phyloP scores from a whole-genome alignment of 2,888 invertebrate species.

The Lasioglossum calceatum region DNA sequence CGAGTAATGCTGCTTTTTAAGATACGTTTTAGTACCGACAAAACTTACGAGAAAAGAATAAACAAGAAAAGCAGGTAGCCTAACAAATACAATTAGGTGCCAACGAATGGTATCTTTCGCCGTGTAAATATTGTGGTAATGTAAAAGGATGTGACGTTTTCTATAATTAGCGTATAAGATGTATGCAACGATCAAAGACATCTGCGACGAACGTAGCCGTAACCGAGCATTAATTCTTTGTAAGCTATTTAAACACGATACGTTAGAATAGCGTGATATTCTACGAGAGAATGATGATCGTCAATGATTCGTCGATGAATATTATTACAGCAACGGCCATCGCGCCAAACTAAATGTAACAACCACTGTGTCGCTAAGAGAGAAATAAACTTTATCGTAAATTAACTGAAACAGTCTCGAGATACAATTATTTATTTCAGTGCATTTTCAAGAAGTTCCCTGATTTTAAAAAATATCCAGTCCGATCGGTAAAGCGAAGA shows the following conservation, averaged over 20 bases:
- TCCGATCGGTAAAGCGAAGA: not conserved
- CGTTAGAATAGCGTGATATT: constrained; percentile 51
- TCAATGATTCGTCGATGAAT: constrained; percentile 32
- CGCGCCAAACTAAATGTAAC: constrained; percentile 59
- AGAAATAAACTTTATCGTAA: constrained; percentile 56
- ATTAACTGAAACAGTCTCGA: not conserved
- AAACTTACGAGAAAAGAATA: constrained; percentile 33
- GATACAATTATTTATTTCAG: not conserved
- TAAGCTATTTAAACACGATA: constrained; percentile 63
- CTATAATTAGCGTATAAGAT: constrained; percentile 71
- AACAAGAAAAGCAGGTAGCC: constrained; percentile 39
- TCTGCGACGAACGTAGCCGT: constrained; percentile 52
- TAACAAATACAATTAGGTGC: constrained; percentile 63
- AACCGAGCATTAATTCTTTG: constrained; percentile 64
- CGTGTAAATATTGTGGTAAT: constrained; percentile 67
- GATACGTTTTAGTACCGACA: constrained; percentile 50
- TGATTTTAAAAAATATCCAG: not conserved
- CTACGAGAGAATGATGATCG: constrained; percentile 29
- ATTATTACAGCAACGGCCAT: constrained; percentile 39
- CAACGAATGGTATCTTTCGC: constrained; percentile 58
- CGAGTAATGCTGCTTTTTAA: constrained; percentile 71
- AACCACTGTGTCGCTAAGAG: constrained; percentile 51
- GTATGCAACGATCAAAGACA: constrained; percentile 76
- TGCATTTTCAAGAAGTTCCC: not conserved
- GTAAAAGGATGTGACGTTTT: constrained; percentile 72